A percentile compares a stretch with the other conserved stretches of the same genome.
Evolutionary conservation across 2,113 vertebrate species (phyloP).

Genomic region (Seriola aureovittata): DNA sequence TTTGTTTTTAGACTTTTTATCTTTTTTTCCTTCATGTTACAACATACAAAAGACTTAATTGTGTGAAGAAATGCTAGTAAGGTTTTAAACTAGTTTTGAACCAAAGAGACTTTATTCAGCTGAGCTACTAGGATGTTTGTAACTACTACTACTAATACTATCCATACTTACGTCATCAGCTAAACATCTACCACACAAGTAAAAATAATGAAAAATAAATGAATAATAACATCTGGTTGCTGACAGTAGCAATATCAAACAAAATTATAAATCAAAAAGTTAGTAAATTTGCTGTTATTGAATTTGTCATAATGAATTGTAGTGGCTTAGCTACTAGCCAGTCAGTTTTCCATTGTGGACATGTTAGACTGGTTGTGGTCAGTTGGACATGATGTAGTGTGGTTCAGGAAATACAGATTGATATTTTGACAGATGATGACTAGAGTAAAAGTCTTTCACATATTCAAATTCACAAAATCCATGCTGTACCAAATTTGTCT

Average conservation of each 20-base stretch:
- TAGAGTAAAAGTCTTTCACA: not conserved
- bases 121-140: not conserved
- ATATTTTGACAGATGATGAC: not conserved
- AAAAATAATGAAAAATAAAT: not conserved
- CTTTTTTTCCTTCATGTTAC: not conserved
- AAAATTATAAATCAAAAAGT: not conserved
- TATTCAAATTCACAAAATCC: not conserved
- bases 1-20: not conserved
- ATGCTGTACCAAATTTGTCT: not conserved
- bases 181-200: not conserved
- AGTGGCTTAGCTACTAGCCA: not conserved
- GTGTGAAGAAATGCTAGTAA: not conserved
- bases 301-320: not conserved
- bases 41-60: not conserved
- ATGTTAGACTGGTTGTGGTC: not conserved
- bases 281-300: not conserved
- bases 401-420: constrained; percentile 18
- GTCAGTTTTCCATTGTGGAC: not conserved
- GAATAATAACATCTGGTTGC: not conserved
- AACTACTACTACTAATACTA: not conserved
- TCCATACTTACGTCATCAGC: not conserved
- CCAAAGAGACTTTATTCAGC: not conserved
- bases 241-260: not conserved
- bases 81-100: not conserved
- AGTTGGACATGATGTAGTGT: not conserved